phyloP scores from a whole-genome alignment of 2,888 invertebrate genomes.

The Ichneumon xanthorius region DNA sequence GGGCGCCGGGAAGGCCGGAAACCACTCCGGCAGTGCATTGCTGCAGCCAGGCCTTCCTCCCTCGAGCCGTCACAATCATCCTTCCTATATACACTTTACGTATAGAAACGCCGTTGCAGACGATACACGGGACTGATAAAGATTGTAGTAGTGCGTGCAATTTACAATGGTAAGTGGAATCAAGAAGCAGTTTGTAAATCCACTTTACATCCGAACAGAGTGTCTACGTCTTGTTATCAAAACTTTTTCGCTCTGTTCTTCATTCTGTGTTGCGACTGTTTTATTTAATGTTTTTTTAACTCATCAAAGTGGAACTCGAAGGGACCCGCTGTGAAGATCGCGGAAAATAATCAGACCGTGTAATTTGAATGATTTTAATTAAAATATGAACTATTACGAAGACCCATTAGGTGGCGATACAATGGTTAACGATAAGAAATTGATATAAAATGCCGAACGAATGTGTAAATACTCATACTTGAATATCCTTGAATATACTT shows the following conservation, averaged over 20 bases:
- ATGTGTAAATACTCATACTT: too few relatives aligned
- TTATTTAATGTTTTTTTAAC: neutral
- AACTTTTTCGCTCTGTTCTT: conserved; percentile 12
- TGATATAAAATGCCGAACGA: too few relatives aligned
- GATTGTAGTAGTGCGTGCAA: conserved; percentile 10
- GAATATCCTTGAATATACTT: too few relatives aligned
- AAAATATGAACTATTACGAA: conserved; percentile 6
- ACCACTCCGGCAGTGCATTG: conserved; percentile 45
- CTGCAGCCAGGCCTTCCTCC: conserved; percentile 22
- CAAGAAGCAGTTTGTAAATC: conserved; percentile 11
- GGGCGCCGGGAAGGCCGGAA: conserved; percentile 43
- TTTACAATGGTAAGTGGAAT: conserved; percentile 31
- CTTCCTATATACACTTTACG: conserved; percentile 24
- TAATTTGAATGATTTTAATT: too few relatives aligned
- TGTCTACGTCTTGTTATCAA: neutral
- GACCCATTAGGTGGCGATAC: too few relatives aligned
- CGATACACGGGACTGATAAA: conserved; percentile 23
- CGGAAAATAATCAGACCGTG: too few relatives aligned
- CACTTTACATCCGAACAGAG: neutral
- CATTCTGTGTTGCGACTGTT: neutral
- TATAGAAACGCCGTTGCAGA: conserved; percentile 16
- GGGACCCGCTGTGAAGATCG: too few relatives aligned
- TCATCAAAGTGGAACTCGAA: neutral
- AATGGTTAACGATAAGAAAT: too few relatives aligned
- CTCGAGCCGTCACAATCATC: conserved; percentile 35